Percentiles rank a stretch among this genome's conserved stretches.
Evolutionary conservation across 64 coral and sea anemone genomes (phyloP).

Genomic region (Acropora tenuis): DNA sequence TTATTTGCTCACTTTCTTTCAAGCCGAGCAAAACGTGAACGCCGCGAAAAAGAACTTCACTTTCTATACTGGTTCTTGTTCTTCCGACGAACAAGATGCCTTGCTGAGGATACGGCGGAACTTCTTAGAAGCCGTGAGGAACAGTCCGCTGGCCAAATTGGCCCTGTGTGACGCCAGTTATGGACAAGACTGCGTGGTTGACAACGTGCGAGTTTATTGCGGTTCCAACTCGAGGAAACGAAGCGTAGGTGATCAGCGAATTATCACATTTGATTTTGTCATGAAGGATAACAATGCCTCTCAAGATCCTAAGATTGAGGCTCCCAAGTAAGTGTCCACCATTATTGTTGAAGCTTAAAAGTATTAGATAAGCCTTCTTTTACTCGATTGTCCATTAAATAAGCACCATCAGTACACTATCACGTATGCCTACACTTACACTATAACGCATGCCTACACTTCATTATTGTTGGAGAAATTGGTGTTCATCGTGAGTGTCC

Average conservation of each 20-base stretch:
- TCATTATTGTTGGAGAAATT: too few species aligned
- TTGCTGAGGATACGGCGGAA: conserved; percentile 80
- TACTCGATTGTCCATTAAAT: too few species aligned
- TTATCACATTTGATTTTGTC: conserved; percentile 89
- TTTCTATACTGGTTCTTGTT: conserved; percentile 85
- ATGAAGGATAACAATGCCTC: conserved; percentile 71
- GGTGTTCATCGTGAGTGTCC: too few species aligned
- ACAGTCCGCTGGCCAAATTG: conserved; percentile 80
- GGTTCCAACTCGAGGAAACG: conserved; percentile 58
- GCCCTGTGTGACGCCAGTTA: conserved; percentile 65
- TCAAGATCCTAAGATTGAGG: conserved; percentile 62
- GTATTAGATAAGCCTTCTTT: too few species aligned
- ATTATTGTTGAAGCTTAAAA: not conserved
- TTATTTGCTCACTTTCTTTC: not conserved
- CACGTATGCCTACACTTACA: too few species aligned
- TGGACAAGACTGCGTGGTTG: conserved; percentile 74
- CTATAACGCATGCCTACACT: too few species aligned
- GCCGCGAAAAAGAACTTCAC: conserved; percentile 83
- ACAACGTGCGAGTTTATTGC: conserved; percentile 85
- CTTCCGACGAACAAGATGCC: conserved; percentile 48
- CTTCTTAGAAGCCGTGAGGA: conserved; percentile 74
- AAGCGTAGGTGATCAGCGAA: conserved; percentile 45
- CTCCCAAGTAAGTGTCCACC: conserved; percentile 15
- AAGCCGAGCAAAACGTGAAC: conserved; percentile 67
- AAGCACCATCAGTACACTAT: too few species aligned